Percentiles rank a stretch among this genome's conserved stretches.
phyloP scores from a whole-genome alignment of 2,113 vertebrate genomes.

The Leptobrachium ailaonicum region DNA sequence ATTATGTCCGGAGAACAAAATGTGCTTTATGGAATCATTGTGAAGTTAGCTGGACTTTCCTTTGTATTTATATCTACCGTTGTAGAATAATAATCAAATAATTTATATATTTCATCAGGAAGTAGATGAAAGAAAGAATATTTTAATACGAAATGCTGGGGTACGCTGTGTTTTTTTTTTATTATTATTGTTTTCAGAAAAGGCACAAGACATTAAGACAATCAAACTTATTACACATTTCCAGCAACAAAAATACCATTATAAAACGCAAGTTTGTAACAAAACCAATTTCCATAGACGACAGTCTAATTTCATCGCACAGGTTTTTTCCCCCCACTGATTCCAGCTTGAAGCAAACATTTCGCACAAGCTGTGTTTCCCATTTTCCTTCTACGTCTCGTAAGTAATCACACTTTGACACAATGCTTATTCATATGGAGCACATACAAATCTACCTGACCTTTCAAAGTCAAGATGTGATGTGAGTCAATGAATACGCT shows the following conservation, averaged over 20 bases:
- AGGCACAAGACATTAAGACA: constrained; percentile 2
- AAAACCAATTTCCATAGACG: neutral
- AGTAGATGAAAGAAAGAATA: neutral
- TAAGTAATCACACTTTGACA: neutral
- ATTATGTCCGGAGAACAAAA: neutral
- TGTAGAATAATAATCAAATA: neutral
- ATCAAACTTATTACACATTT: neutral
- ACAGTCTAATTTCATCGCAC: neutral
- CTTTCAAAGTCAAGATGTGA: neutral
- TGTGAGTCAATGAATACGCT: neutral
- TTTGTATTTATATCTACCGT: neutral
- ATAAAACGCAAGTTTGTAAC: neutral
- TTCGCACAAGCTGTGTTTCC: neutral
- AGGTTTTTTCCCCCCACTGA: neutral
- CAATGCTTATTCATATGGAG: neutral
- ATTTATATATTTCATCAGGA: neutral
- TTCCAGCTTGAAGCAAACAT: neutral
- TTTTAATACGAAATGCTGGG: neutral
- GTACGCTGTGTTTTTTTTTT: neutral
- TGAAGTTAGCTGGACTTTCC: neutral
- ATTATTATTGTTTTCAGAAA: neutral
- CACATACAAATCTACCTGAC: too few relatives aligned
- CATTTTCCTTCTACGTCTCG: neutral
- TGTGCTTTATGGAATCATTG: neutral
- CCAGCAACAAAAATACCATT: neutral